A percentile compares a stretch with the other conserved stretches of the same genome.
Conservation (phyloP, 1,140 invertebrate genomes). For the Maniola jurtina region DNA sequence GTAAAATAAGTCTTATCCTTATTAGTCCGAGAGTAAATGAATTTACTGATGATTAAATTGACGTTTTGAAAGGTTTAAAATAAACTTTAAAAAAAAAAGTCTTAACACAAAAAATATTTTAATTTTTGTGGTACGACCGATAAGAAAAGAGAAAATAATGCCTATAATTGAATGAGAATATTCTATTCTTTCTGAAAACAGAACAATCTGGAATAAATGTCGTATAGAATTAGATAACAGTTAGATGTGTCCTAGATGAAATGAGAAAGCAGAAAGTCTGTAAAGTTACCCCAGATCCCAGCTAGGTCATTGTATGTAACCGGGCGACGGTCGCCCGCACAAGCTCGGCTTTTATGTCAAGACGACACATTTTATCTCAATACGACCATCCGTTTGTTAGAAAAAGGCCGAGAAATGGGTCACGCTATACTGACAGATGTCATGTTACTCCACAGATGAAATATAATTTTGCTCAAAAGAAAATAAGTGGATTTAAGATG, state of each 20-base stretch:
- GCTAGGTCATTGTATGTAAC: slow-evolving; percentile 19
- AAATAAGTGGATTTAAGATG: slow-evolving; percentile 3
- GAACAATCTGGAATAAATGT: too few species aligned
- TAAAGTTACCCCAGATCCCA: slow-evolving; percentile 22
- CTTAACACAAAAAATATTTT: too few species aligned
- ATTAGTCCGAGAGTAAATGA: too few species aligned
- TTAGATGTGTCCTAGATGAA: background rate
- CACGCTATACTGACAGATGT: slow-evolving; percentile 18
- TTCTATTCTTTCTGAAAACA: too few species aligned
- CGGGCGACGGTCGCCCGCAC: slow-evolving; percentile 10
- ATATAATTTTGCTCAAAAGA: slow-evolving; percentile 2
- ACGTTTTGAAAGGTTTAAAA: too few species aligned
- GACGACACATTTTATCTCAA: slow-evolving; percentile 30
- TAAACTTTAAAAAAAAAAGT: too few species aligned
- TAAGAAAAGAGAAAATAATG: too few species aligned
- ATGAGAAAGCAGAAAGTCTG: background rate
- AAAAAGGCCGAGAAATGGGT: slow-evolving; percentile 15
- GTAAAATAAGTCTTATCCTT: too few species aligned
- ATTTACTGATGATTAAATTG: too few species aligned
- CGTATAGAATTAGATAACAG: background rate
- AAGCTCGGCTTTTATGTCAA: slow-evolving; percentile 25
- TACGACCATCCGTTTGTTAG: slow-evolving; percentile 14
- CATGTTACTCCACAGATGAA: slow-evolving; percentile 12
- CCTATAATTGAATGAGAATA: too few species aligned
- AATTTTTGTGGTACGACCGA: too few species aligned